Percentiles rank a stretch among this genome's conserved stretches.
These are phyloP conservation scores for Coendou prehensilis DNA, from an alignment of 2,797 vertebrate genomes.

Conservation along the genomic window DNA sequence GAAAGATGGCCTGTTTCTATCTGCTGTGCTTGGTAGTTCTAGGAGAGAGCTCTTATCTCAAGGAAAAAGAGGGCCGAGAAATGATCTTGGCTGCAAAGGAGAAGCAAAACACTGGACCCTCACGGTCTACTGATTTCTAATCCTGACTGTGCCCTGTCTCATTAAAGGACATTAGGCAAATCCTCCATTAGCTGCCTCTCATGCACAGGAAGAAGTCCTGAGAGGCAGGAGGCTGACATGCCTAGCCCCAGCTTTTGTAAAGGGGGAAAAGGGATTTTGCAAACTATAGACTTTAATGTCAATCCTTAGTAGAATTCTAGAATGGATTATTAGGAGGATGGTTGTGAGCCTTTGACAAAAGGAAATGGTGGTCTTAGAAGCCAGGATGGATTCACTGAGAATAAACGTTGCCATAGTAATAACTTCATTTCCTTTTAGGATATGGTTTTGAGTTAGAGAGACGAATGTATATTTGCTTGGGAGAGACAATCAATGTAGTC, in stretches of 20 bases:
- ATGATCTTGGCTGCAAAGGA: neutral
- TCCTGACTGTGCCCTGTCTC: conserved; percentile 1
- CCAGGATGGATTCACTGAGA: neutral
- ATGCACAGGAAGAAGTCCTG: neutral
- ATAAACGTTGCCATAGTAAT: conserved; percentile 27
- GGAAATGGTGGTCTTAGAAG: neutral
- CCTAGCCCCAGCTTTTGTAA: neutral
- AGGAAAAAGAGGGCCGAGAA: neutral
- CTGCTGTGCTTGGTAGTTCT: neutral
- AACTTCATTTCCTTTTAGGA: conserved; percentile 56
- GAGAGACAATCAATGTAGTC: neutral
- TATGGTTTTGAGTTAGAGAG: neutral
- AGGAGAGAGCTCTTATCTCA: neutral
- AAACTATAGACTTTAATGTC: conserved; percentile 55
- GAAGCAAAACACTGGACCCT: neutral
- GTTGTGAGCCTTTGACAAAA: conserved; percentile 40
- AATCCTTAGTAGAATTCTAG: conserved; percentile 55
- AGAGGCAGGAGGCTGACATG: neutral
- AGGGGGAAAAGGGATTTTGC: neutral
- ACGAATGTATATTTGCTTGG: neutral
- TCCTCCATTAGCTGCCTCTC: neutral
- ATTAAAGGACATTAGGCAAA: conserved; percentile 61
- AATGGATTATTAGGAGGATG: neutral
- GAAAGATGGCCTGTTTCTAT: neutral
- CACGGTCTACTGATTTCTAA: conserved; percentile 19